Evolutionary conservation across 2,888 invertebrate genomes (phyloP), one percentile per base, ranked within the genome.

Genomic region (Chymomyza caudatula): DNA sequence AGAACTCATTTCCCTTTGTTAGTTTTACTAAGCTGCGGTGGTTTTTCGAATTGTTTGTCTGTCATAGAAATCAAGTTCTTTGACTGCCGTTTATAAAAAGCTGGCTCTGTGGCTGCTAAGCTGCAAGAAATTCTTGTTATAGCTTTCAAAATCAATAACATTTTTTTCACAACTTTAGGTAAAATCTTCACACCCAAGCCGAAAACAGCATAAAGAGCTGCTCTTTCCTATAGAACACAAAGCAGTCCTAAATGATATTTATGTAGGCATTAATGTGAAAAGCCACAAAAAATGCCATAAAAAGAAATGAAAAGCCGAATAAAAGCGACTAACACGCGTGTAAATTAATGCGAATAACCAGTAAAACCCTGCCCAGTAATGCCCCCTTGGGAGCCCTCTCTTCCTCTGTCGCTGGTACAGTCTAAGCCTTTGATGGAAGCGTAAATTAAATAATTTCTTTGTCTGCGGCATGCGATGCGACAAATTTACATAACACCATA

Each of bases 371-470:
- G 60, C 47, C 25, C 62, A 23, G 20, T 44, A 44, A n/a, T n/a
- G n/a, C n/a, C 44, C 17, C 6, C 15, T 5, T 17, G 44, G 19
- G 19, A 17, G 47, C 47, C n/a, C 22, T 13, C 43, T n/a, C n/a
- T n/a, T n/a, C n/a, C n/a, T n/a, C n/a, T n/a, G n/a, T n/a, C n/a
- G n/a, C n/a, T 42, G 3, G 56, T n/a, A 20, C 8, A 47, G 22
- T 20, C 53, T 71, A 64, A 76, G 72, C 71, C 71, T 71, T 71
- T 70, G 66, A 68, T 56, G 63, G 71, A 67, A 69, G 73, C 74
- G 76, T 84, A 84, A 83, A 82, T 82, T 83, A 85, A 84, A 82
- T 85, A 84, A 82, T 83, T 83, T 80, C 78, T 80, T 82, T 82
- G 82, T 82, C 22, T 56, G 65, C 61, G 22, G 3, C 20, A 13